Percentiles rank a stretch among this genome's conserved stretches.
Conservation (phyloP, 2,113 vertebrate genomes). For the Python bivittatus region DNA sequence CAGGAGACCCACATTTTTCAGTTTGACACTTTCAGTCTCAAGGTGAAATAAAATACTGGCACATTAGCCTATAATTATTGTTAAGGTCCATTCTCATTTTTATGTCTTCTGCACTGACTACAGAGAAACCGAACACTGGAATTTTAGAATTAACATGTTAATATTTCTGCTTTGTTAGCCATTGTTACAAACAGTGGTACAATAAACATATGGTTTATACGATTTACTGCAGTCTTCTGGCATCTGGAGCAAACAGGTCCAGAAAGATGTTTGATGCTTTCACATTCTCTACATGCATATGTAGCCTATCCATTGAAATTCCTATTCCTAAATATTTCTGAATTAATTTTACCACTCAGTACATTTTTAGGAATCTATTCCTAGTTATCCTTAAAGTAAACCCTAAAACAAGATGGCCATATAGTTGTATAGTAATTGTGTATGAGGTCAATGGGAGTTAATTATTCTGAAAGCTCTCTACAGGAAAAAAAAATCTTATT, state of each 20-base stretch:
- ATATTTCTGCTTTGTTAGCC: not conserved
- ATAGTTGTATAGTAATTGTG: not conserved
- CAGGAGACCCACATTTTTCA: no score
- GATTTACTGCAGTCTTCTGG: not conserved
- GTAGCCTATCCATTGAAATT: not conserved
- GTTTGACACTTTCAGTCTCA: not conserved
- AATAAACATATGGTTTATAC: not conserved
- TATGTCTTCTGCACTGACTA: not conserved
- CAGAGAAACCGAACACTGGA: not conserved
- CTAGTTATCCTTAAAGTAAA: not conserved
- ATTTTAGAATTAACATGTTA: not conserved
- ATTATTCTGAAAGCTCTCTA: no score
- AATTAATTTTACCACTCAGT: not conserved
- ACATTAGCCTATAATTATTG: not conserved
- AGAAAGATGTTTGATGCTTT: not conserved
- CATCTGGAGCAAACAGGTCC: not conserved
- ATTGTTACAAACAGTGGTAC: not conserved
- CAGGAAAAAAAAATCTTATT: no score
- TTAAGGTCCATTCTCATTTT: not conserved
- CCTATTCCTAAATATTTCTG: not conserved
- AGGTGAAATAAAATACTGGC: not conserved
- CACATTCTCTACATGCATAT: not conserved
- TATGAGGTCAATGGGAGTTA: not conserved
- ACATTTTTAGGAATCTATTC: not conserved
- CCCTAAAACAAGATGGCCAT: not conserved